These are phyloP conservation scores for Eurytoma adleriae DNA, from an alignment of 2,888 invertebrate species.

Conservation along the genomic window DNA sequence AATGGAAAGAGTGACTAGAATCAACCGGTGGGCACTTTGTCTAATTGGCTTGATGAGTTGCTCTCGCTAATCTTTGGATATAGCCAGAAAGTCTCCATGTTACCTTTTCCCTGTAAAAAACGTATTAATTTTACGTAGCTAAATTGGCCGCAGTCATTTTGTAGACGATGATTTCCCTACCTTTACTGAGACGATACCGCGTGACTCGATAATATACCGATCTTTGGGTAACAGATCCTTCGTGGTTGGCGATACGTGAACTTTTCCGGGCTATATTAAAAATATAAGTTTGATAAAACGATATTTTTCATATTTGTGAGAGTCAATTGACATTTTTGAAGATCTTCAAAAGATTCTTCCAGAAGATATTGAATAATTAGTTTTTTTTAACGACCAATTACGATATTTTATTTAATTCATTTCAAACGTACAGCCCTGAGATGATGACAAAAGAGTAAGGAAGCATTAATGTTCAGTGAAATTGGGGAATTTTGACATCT, in stretches of 20 bases:
- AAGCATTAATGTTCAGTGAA: too few relatives aligned
- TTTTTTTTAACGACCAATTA: too few relatives aligned
- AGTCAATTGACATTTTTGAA: too few relatives aligned
- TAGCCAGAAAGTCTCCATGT: constrained; percentile 91
- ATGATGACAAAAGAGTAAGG: too few relatives aligned
- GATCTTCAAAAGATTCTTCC: too few relatives aligned
- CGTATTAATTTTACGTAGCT: not conserved
- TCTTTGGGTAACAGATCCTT: constrained; percentile 82
- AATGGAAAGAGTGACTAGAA: constrained; percentile 40
- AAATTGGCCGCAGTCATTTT: not conserved
- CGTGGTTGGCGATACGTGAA: constrained; percentile 87
- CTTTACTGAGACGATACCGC: constrained; percentile 89
- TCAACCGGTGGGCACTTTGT: not conserved
- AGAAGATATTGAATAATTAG: too few relatives aligned
- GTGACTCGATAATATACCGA: constrained; percentile 82
- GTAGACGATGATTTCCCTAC: constrained; percentile 74
- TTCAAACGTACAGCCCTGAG: too few relatives aligned
- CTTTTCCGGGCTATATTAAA: constrained; percentile 80
- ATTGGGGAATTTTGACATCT: too few relatives aligned
- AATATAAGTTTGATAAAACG: not conserved
- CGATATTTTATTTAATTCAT: too few relatives aligned
- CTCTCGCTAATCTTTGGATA: constrained; percentile 76
- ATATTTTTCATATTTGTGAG: too few relatives aligned
- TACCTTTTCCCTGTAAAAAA: constrained; percentile 86
- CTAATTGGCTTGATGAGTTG: not conserved